Evolutionary conservation across 2,888 invertebrate genomes (phyloP).

Genomic region (Eubasilissa splendida): DNA sequence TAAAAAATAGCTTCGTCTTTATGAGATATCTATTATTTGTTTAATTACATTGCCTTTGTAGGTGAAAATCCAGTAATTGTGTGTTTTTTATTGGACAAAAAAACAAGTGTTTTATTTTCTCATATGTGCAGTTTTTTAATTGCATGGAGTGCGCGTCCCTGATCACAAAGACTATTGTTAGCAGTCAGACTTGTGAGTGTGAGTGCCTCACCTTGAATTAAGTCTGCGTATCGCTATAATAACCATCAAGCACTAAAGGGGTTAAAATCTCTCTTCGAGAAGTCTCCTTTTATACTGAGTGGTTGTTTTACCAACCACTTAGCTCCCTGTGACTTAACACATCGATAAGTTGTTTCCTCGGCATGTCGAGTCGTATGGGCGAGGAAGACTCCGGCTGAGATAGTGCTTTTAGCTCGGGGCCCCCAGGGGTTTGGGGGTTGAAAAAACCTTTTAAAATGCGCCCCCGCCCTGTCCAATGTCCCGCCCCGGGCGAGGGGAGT

Average conservation of each 20-base stretch:
- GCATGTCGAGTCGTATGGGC: constrained; percentile 59
- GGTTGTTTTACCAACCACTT: constrained; percentile 29
- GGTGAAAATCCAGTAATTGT: too few species aligned
- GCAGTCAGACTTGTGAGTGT: too few species aligned
- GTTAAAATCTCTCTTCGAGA: neutral
- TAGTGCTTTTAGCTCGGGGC: constrained; percentile 75
- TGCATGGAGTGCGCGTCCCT: too few species aligned
- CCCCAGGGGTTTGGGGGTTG: constrained; percentile 64
- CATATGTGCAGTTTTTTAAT: too few species aligned
- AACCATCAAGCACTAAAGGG: neutral
- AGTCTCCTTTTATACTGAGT: neutral
- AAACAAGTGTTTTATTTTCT: too few species aligned
- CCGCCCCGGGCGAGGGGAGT: constrained; percentile 24
- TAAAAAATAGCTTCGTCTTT: too few species aligned
- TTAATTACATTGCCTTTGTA: too few species aligned
- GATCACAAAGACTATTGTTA: too few species aligned
- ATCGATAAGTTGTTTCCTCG: constrained; percentile 49
- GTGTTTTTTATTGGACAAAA: too few species aligned
- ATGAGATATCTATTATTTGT: too few species aligned
- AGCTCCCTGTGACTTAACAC: constrained; percentile 26
- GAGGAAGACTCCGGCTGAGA: constrained; percentile 73
- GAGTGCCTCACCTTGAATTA: neutral
- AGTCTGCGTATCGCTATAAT: neutral
- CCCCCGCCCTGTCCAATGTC: constrained; percentile 50
- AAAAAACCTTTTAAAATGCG: constrained; percentile 56